A percentile compares a stretch with the other conserved stretches of the same genome.
phyloP scores from a whole-genome alignment of 2,888 invertebrate genomes.

The Spilosoma lubricipeda region DNA sequence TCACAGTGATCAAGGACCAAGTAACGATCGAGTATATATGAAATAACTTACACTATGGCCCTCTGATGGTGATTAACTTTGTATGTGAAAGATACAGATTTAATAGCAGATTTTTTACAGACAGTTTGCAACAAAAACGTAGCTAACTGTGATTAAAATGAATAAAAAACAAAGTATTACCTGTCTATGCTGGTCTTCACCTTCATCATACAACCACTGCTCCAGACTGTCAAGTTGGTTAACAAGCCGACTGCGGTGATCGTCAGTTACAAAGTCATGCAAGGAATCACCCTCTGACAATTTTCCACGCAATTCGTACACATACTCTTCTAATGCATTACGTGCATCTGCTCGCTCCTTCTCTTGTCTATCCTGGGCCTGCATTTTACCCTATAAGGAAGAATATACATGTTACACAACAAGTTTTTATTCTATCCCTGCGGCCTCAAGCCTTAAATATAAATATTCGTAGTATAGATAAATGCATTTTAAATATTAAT shows the following conservation, averaged over 20 bases:
- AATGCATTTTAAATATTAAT: slow-evolving; percentile 31
- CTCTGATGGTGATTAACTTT: not conserved
- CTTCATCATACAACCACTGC: slow-evolving; percentile 98
- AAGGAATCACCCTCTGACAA: slow-evolving; percentile 91
- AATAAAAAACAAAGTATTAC: slow-evolving; percentile 43
- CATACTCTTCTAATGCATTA: slow-evolving; percentile 99
- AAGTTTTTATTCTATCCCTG: not conserved
- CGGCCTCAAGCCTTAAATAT: too few species aligned
- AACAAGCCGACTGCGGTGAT: slow-evolving; percentile 88
- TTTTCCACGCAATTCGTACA: slow-evolving; percentile 98
- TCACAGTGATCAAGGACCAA: too few species aligned
- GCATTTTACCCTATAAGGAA: slow-evolving; percentile 89
- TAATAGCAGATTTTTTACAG: not conserved
- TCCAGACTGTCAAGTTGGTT: slow-evolving; percentile 93
- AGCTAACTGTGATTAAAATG: not conserved
- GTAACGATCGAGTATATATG: too few species aligned
- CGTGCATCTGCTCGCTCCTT: slow-evolving; percentile 98
- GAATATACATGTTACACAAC: not conserved
- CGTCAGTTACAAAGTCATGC: slow-evolving; percentile 91
- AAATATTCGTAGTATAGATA: too few species aligned
- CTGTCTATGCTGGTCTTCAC: slow-evolving; percentile 94
- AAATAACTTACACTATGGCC: too few species aligned
- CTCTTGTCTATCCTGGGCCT: slow-evolving; percentile 95
- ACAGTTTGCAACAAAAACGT: not conserved
- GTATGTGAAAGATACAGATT: not conserved